Base-by-base conservation (phyloP, 2,113 vertebrate genomes). In the Plotosus lineatus region DNA sequence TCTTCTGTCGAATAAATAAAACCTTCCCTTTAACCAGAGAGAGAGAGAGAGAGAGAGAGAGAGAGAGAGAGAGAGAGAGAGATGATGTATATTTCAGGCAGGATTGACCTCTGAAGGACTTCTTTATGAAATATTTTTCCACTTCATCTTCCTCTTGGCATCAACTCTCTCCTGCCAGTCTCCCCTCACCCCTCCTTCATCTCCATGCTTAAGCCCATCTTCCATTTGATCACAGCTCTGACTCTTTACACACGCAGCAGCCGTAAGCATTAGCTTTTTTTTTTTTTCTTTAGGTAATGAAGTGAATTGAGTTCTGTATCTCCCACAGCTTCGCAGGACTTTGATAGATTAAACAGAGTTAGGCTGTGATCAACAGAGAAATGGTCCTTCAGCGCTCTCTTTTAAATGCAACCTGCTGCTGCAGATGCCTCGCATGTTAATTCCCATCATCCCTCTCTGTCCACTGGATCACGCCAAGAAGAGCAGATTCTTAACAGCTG, bases 271-370 rank as follows among this genome's bases (percentile, higher is more conserved):
- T 26, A 4, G 1, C 26, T 75, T 75, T 31, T 75, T 38, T 42
- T 80, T 86, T 60, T 84, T 82, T 36, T 68, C 85, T 72, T 61
- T 79, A 83, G 48, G 51, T 77, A 87, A 86, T 87, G 79, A 85
- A 78, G 72, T 84, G 83, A 82, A 83, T 63, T 81, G 75, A 53
- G 60, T 55, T 42, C 75, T 48, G 73, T 75, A 51, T 87, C 88
- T 85, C 76, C 75, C 66, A 48, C n/a, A 46, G 82, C 81, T 87
- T 74, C 69, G 68, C 74, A 48, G 42, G 75, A 85, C 82, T 90
- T 90, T 89, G 88, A 90, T 87, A 69, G 81, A 90, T 90, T 86
- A 90, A 90, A 88, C 82, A 85, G 75, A 86, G 87, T 84, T 63
- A 84, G 83, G 68, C 85, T 82, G 87, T 88, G 87, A 89, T 91